These are phyloP conservation scores for Brachyptera risi DNA, from an alignment of 2,888 invertebrate genomes.

Conservation along the genomic window DNA sequence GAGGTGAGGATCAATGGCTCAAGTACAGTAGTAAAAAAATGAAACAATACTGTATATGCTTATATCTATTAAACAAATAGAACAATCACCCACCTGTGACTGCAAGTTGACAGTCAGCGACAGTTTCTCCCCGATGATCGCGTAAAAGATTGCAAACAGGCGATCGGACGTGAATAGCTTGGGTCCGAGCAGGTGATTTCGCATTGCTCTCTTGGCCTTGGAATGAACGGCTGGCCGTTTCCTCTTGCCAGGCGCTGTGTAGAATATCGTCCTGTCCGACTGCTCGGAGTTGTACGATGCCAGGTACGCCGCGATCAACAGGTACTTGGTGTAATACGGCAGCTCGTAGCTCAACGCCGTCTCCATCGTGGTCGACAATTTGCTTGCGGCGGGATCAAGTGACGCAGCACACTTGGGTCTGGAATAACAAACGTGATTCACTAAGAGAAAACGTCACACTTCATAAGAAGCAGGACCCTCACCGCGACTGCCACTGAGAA, in stretches of 20 bases:
- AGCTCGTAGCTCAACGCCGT: slow-evolving; percentile 56
- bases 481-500: no score
- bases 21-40: no score
- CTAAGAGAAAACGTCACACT: no score
- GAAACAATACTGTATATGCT: no score
- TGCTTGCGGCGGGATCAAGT: no score
- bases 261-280: slow-evolving; percentile 80
- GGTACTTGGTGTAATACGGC: slow-evolving; percentile 85
- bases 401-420: no score
- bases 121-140: slow-evolving; percentile 79
- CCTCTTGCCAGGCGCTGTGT: slow-evolving; percentile 68
- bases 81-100: slow-evolving; percentile 71
- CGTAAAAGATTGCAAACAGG: slow-evolving; percentile 82
- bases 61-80: no score
- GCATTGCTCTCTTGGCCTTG: slow-evolving; percentile 44
- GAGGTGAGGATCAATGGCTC: no score
- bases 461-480: no score
- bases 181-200: slow-evolving; percentile 69
- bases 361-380: neutral
- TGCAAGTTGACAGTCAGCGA: slow-evolving; percentile 82
- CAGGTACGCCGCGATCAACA: slow-evolving; percentile 84
- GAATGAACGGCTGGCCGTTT: slow-evolving; percentile 25
- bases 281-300: slow-evolving; percentile 91
- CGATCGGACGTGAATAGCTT: slow-evolving; percentile 78
- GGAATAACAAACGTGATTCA: no score